phyloP scores from a whole-genome alignment of 2,888 invertebrate genomes.

The Zhuqinia jingwanae region DNA sequence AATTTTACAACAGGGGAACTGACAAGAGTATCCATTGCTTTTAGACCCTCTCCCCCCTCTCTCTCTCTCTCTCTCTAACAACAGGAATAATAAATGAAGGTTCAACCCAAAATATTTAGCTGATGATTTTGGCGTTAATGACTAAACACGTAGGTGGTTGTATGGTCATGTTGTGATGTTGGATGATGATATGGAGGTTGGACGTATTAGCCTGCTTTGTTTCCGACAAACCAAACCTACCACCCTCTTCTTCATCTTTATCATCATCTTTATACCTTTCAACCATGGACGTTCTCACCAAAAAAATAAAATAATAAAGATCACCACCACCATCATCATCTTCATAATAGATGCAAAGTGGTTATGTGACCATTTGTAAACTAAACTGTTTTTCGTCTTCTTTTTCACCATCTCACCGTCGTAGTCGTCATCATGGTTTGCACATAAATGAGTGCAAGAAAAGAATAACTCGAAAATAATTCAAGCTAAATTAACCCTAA shows the following conservation, averaged over 20 bases:
- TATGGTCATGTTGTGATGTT: constrained; percentile 12
- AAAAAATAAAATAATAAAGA: background rate
- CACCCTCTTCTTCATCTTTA: constrained; percentile 40
- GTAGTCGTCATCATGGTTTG: background rate
- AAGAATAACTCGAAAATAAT: no score
- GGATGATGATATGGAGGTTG: constrained; percentile 39
- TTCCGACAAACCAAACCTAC: constrained; percentile 36
- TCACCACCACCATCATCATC: constrained; percentile 27
- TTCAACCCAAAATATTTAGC: constrained; percentile 59
- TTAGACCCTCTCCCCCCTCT: constrained; percentile 13
- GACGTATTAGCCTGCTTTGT: constrained; percentile 44
- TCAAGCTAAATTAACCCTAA: background rate
- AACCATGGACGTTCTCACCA: background rate
- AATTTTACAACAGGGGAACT: constrained; percentile 24
- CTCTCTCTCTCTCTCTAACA: no score
- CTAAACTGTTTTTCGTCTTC: constrained; percentile 45
- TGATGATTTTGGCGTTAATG: constrained; percentile 63
- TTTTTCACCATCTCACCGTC: constrained; percentile 19
- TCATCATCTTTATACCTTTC: constrained; percentile 21
- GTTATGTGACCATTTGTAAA: constrained; percentile 53
- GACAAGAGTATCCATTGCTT: constrained; percentile 25
- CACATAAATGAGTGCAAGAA: no score
- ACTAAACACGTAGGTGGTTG: constrained; percentile 64
- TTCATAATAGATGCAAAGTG: constrained; percentile 54
- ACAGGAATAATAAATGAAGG: constrained; percentile 64